Percentiles rank a stretch among this genome's conserved stretches.
Conservation (phyloP, 2,888 invertebrate species). For the Euphydryas editha region DNA sequence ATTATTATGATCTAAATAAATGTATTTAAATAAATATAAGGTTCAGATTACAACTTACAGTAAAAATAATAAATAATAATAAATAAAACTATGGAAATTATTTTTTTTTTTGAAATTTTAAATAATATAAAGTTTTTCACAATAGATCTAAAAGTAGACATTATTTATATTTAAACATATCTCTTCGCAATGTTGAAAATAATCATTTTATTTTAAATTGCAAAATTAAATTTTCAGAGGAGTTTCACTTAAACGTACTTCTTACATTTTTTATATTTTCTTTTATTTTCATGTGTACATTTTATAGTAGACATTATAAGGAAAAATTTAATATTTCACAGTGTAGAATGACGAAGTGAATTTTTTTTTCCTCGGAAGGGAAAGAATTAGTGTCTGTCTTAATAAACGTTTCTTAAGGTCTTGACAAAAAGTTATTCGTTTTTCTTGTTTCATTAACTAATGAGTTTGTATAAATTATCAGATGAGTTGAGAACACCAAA, state of each 20-base stretch:
- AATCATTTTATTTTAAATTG: not conserved
- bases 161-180: not conserved
- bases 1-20: not conserved
- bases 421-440: not conserved
- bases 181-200: not conserved
- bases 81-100: too few species aligned
- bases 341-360: conserved; percentile 3
- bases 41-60: too few species aligned
- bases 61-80: too few species aligned
- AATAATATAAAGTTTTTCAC: too few species aligned
- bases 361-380: not conserved
- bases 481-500: not conserved
- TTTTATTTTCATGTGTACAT: not conserved
- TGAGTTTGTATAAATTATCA: not conserved
- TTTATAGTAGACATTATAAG: not conserved
- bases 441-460: not conserved
- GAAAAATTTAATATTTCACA: not conserved
- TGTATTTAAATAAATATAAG: too few species aligned
- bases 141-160: too few species aligned
- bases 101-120: too few species aligned
- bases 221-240: not conserved
- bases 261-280: not conserved
- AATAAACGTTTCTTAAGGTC: not conserved
- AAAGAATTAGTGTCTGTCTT: not conserved
- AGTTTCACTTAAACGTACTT: not conserved